phyloP scores from a whole-genome alignment of 2,888 invertebrate genomes.

The Drosophila testacea region DNA sequence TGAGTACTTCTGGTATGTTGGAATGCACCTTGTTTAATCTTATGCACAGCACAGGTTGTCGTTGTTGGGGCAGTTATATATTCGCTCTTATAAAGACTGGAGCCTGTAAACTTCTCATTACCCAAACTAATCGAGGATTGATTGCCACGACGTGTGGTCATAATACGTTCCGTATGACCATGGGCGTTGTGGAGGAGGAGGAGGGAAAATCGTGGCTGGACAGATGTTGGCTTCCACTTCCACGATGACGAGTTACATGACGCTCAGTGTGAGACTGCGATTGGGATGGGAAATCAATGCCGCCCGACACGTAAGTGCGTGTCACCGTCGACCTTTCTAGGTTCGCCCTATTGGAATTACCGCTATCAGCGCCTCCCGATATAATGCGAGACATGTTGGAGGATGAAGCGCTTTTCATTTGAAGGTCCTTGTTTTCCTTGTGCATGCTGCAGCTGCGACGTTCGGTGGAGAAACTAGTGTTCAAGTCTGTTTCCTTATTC shows the following conservation, averaged over 20 bases:
- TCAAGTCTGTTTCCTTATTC: slow-evolving; percentile 86
- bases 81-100: slow-evolving; percentile 91
- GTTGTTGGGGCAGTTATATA: slow-evolving; percentile 89
- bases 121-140: slow-evolving; percentile 92
- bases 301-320: slow-evolving; percentile 57
- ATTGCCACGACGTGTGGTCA: slow-evolving; percentile 87
- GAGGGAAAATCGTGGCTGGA: slow-evolving; percentile 78
- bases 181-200: slow-evolving; percentile 58
- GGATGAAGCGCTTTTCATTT: slow-evolving; percentile 47
- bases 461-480: slow-evolving; percentile 55
- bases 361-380: slow-evolving; percentile 41
- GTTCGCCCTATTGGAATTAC: slow-evolving; percentile 43
- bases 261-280: slow-evolving; percentile 56
- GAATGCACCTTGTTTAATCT: slow-evolving; percentile 91
- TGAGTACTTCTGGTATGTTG: slow-evolving; percentile 94
- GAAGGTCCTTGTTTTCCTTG: slow-evolving; percentile 68
- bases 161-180: slow-evolving; percentile 73
- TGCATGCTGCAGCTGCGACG: slow-evolving; percentile 67
- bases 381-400: slow-evolving; percentile 67
- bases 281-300: slow-evolving; percentile 65
- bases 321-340: slow-evolving; percentile 58
- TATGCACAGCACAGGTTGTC: slow-evolving; percentile 91
- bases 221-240: slow-evolving; percentile 53
- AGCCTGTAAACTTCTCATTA: slow-evolving; percentile 87
- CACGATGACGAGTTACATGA: slow-evolving; percentile 59